Evolutionary conservation across 2,797 vertebrate genomes (phyloP).

Genomic region (Dendrocincla fuliginosa): DNA sequence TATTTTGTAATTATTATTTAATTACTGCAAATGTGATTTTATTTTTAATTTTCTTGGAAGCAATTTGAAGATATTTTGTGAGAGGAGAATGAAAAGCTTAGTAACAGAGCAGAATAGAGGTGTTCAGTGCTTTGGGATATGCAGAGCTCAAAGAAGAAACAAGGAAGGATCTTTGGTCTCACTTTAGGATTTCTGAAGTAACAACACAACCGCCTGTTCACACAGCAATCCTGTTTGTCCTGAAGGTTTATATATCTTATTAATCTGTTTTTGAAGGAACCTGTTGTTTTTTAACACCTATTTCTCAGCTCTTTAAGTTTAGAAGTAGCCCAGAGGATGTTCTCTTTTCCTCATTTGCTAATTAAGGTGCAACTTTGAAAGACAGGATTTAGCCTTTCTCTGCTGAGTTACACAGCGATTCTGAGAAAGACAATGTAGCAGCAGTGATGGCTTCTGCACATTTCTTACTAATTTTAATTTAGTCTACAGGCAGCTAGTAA

Average conservation of each 20-base stretch:
- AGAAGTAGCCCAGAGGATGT: neutral
- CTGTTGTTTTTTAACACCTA: neutral
- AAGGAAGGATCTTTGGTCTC: neutral
- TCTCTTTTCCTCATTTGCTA: neutral
- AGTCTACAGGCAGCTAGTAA: neutral
- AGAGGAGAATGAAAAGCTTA: neutral
- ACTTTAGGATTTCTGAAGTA: neutral
- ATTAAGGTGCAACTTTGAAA: neutral
- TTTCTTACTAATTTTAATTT: neutral
- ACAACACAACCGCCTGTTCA: accelerated
- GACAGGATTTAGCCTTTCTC: neutral
- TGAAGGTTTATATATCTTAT: neutral
- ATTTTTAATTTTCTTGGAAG: neutral
- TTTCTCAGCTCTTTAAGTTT: neutral
- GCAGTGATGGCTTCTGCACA: neutral
- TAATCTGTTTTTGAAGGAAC: neutral
- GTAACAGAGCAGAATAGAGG: neutral
- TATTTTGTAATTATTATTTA: neutral
- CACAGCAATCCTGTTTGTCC: neutral
- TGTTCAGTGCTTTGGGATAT: neutral
- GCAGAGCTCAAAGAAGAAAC: neutral
- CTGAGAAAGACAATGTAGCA: neutral
- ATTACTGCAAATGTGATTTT: neutral
- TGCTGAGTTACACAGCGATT: neutral
- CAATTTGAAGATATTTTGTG: neutral